phyloP scores from a whole-genome alignment of 1,140 invertebrate genomes.

The Sesamia nonagrioides region DNA sequence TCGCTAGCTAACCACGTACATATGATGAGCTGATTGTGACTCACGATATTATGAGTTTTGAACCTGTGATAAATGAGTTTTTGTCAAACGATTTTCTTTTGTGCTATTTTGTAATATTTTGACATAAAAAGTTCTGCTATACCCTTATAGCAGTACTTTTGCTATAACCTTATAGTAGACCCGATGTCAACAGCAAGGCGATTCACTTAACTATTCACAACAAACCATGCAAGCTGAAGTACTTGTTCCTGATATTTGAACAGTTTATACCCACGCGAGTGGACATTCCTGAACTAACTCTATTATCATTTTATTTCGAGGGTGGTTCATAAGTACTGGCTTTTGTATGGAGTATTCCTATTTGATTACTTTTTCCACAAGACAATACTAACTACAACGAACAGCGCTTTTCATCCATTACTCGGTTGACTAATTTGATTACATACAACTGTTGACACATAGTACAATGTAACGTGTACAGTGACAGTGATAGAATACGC shows the following conservation, averaged over 20 bases:
- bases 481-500: too few species aligned
- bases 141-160: too few species aligned
- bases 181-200: neutral
- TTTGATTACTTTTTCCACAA: constrained; percentile 10
- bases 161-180: neutral
- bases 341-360: constrained; percentile 14
- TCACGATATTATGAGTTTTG: too few species aligned
- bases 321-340: neutral
- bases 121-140: too few species aligned
- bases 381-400: too few species aligned
- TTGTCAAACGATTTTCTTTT: too few species aligned
- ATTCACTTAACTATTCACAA: neutral
- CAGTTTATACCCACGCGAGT: neutral
- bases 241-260: neutral
- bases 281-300: neutral
- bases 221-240: neutral
- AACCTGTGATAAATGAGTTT: too few species aligned
- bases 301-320: constrained; percentile 23
- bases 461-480: neutral
- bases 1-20: too few species aligned
- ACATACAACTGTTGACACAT: neutral
- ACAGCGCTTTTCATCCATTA: neutral
- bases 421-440: neutral
- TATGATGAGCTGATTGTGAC: too few species aligned
- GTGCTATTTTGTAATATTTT: too few species aligned